phyloP scores from a whole-genome alignment of 2,888 invertebrate genomes.

The Ophion ellenae region DNA sequence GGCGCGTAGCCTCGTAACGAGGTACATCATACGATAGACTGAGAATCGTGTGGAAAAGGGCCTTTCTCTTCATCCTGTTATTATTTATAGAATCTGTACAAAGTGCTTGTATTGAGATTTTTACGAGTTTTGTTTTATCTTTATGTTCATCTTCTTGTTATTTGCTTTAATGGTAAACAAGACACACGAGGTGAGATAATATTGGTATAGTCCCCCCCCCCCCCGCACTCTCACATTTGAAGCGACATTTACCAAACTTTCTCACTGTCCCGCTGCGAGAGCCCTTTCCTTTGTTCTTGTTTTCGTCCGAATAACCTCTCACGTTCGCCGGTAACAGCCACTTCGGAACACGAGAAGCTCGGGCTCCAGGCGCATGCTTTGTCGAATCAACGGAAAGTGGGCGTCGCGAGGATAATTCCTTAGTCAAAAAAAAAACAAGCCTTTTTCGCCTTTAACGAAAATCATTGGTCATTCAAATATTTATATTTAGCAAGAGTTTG shows the following conservation, averaged over 20 bases:
- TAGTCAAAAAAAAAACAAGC: constrained; percentile 31
- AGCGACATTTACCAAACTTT: constrained; percentile 59
- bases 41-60: constrained; percentile 81
- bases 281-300: not conserved
- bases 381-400: constrained; percentile 34
- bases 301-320: constrained; percentile 30
- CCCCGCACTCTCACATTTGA: constrained; percentile 65
- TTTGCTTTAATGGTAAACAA: constrained; percentile 80
- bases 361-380: too few relatives aligned
- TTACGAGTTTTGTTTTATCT: constrained; percentile 71
- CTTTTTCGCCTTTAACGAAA: not conserved
- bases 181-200: constrained; percentile 82
- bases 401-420: constrained; percentile 45
- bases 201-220: constrained; percentile 51
- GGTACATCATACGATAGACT: constrained; percentile 76
- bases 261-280: constrained; percentile 19
- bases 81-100: constrained; percentile 80
- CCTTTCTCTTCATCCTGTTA: constrained; percentile 65
- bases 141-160: constrained; percentile 70
- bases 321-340: constrained; percentile 22
- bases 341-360: constrained; percentile 28
- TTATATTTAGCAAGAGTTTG: constrained; percentile 46
- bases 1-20: constrained; percentile 73
- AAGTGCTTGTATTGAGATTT: constrained; percentile 81
- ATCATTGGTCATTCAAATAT: constrained; percentile 12